These are phyloP conservation scores for Siniperca scherzeri DNA, from an alignment of 2,797 vertebrate genomes.

Conservation along the genomic window DNA sequence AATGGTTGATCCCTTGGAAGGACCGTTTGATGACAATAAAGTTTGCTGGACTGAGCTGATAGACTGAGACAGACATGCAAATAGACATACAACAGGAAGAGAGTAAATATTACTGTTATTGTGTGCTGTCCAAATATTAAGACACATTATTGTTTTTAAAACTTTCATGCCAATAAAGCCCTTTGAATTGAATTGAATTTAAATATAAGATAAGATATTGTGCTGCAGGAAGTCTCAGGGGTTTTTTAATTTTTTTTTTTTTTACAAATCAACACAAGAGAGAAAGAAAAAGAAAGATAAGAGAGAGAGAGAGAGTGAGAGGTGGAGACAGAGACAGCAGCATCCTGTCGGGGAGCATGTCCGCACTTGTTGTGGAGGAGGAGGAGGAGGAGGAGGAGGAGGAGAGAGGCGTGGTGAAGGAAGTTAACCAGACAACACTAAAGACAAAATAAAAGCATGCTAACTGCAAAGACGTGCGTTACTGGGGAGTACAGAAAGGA, in stretches of 20 bases:
- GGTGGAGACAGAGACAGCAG: not conserved
- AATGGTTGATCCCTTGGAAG: too few relatives aligned
- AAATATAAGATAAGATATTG: not conserved
- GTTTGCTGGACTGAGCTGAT: not conserved
- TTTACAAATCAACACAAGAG: not conserved
- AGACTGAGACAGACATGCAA: not conserved
- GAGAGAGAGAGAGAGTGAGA: not conserved
- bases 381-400: conserved; percentile 44
- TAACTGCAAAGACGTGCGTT: not conserved
- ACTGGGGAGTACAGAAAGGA: not conserved
- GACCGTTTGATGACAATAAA: not conserved
- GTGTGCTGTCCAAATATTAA: too few relatives aligned
- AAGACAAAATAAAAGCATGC: conserved; percentile 60
- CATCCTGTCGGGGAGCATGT: conserved; percentile 75
- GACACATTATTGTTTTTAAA: not conserved
- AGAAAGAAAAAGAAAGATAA: not conserved
- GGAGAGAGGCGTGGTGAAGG: conserved; percentile 12
- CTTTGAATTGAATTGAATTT: too few relatives aligned
- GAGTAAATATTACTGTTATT: too few relatives aligned
- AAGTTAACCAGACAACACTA: not conserved
- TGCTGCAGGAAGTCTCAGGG: not conserved
- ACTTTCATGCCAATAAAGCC: too few relatives aligned
- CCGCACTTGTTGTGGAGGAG: conserved; percentile 78
- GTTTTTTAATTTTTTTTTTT: too few relatives aligned
- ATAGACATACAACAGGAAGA: not conserved